These are phyloP conservation scores for Leptopilina syphax DNA, from an alignment of 2,888 invertebrate genomes.

Conservation along the genomic window DNA sequence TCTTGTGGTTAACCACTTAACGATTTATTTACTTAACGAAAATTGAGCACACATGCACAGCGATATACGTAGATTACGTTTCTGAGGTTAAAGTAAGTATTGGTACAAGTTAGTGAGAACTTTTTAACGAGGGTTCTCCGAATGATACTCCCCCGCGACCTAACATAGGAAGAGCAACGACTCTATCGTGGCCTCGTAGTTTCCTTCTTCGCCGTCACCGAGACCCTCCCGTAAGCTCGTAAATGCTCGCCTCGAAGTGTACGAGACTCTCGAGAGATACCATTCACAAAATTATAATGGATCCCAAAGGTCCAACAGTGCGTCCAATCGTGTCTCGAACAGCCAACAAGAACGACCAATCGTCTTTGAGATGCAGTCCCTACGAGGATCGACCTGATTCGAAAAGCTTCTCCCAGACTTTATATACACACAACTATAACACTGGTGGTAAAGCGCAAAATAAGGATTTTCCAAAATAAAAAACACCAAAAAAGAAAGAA, in stretches of 20 bases:
- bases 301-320: slow-evolving; percentile 49
- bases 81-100: slow-evolving; percentile 28
- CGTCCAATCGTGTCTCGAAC: slow-evolving; percentile 43
- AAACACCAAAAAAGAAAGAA: too few relatives aligned
- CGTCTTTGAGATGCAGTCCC: slow-evolving; percentile 42
- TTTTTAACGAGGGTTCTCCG: slow-evolving; percentile 52
- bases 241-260: slow-evolving; percentile 62
- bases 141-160: slow-evolving; percentile 42
- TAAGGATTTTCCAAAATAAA: background rate
- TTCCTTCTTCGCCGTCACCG: slow-evolving; percentile 49
- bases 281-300: slow-evolving; percentile 64
- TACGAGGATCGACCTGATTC: slow-evolving; percentile 33
- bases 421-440: too few relatives aligned
- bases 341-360: slow-evolving; percentile 47
- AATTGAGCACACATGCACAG: background rate
- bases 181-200: slow-evolving; percentile 41
- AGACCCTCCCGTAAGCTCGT: slow-evolving; percentile 55
- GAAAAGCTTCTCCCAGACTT: background rate
- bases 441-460: background rate
- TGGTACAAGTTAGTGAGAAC: slow-evolving; percentile 46
- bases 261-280: slow-evolving; percentile 62
- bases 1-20: too few relatives aligned
- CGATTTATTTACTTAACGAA: too few relatives aligned
- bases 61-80: background rate
- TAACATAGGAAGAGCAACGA: slow-evolving; percentile 40